Base-by-base conservation (phyloP, 2,113 vertebrate species). In the Zingel zingel region DNA sequence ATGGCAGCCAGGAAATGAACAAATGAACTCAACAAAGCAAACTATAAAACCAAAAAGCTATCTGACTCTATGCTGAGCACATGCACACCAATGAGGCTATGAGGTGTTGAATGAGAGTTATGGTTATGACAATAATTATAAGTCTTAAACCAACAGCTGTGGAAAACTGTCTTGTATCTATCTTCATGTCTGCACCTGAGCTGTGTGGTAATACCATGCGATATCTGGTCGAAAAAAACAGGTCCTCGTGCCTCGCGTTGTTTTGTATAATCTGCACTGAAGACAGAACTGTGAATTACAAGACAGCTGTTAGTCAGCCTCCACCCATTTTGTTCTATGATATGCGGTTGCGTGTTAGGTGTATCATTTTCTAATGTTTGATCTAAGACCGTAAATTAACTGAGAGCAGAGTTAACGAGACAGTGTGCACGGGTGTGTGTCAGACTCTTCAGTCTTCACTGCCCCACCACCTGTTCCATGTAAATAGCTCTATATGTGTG, bases 401-500 rank as follows among this genome's bases (percentile, higher is more conserved):
- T 27, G 51, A 36, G 68, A 48, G 86, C 61, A 25, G 43, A 71
- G 79, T 86, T 90, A 88, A 91, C 59, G 53, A 87, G 67, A 81
- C 76, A 54, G 30, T 9, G 74, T 80, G 66, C 43, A 64, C 30
- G 30, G 18, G 23, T 53, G 74, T 59, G 45, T 74, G 78, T 84
- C 58, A 72, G 69, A 70, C 81, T 83, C 88, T 77, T 83, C 84
- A 64, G 70, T 73, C 82, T 81, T 88, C 61, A 72, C 71, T 74
- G 69, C 65, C 68, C 54, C 62, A 3, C 88, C 90, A 92, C 86
- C 90, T 91, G 91, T 73, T 81, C 65, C 74, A 84, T 90, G 78
- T 87, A 91, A 92, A 88, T 87, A 88, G 75, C 74, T 84, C 91
- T 81, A 83, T 87, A 89, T 90, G 83, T 85, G 84, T 76, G 82